Base-by-base conservation (phyloP, 2,888 invertebrate genomes). In the Heliothis peltigera region DNA sequence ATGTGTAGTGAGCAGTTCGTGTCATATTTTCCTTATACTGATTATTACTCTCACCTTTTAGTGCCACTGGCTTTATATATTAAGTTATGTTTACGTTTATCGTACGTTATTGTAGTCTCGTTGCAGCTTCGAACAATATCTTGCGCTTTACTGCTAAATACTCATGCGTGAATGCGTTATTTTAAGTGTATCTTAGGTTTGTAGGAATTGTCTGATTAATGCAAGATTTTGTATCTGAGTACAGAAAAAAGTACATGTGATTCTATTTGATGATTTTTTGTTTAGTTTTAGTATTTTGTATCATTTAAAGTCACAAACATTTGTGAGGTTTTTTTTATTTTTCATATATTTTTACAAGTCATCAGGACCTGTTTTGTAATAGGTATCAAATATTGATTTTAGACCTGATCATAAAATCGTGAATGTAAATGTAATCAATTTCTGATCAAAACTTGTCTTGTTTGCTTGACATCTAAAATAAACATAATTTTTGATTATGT, bases 131-230 rank as follows among this genome's bases (percentile, higher is more conserved):
- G 93, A 95, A 91, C 93, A 94, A 94, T 84, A 85, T 89, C 88
- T 90, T 90, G 92, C 93, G 95, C 95, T 95, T 95, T 95, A 95
- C 87, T 88, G 93, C 93, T 92, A 91, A 95, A 95, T 95, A 94
- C 95, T 95, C 94, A 94, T 92, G 92, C 90, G 93, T 92, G 92
- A 89, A 94, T 93, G 92, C 91, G 87, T 93, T 90, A 89, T 89
- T 91, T 90, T 91, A 90, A 90, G 87, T 79, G 83, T 84, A 87
- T 70, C 84, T 87, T 89, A 89, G 80, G 87, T 87, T 88, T 88
- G 79, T 90, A 89, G 87, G 84, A 82, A 83, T 84, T 91, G 83
- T 81, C 80, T 82, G 80, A 87, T 88, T 84, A 90, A 92, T 92
- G 91, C 92, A 91, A 93, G 82, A 88, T 90, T 89, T 91, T 89